These are phyloP conservation scores for Rhagonycha lutea DNA, from an alignment of 2,888 invertebrate genomes.

Conservation along the genomic window DNA sequence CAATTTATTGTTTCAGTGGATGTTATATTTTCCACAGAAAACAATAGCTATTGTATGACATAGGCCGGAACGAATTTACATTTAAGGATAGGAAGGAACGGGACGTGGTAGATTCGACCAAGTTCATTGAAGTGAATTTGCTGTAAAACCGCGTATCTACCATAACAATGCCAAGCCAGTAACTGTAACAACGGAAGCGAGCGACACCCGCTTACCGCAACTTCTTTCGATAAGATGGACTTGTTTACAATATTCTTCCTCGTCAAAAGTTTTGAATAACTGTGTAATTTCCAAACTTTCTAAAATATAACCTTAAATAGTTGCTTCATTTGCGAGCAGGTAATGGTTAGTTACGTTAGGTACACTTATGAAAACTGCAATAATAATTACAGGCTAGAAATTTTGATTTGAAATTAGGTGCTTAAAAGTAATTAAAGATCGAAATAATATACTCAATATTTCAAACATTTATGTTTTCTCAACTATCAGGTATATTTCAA, in stretches of 20 bases:
- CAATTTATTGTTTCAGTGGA: conserved; percentile 19
- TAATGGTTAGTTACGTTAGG: background rate
- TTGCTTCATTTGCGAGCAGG: background rate
- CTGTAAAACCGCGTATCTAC: conserved; percentile 25
- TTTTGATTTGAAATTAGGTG: background rate
- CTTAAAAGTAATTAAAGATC: background rate
- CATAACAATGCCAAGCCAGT: conserved; percentile 15
- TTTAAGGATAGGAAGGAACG: conserved; percentile 16
- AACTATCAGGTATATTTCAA: conserved; percentile 5
- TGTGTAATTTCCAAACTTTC: background rate
- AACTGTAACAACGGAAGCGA: conserved; percentile 24
- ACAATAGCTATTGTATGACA: conserved; percentile 23
- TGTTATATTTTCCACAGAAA: conserved; percentile 17
- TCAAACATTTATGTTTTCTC: background rate
- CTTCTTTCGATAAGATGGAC: conserved; percentile 16
- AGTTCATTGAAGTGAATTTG: conserved; percentile 16
- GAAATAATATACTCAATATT: background rate
- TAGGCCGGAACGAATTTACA: conserved; percentile 26
- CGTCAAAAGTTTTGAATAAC: background rate
- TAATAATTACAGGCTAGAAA: background rate
- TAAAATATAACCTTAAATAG: background rate
- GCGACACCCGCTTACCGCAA: conserved; percentile 22
- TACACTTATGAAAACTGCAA: background rate
- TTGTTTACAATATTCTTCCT: background rate
- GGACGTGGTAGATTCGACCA: conserved; percentile 7